A percentile compares a stretch with the other conserved stretches of the same genome.
These are phyloP conservation scores for Drosophila auraria DNA, from an alignment of 1,140 invertebrate genomes.

Conservation along the genomic window DNA sequence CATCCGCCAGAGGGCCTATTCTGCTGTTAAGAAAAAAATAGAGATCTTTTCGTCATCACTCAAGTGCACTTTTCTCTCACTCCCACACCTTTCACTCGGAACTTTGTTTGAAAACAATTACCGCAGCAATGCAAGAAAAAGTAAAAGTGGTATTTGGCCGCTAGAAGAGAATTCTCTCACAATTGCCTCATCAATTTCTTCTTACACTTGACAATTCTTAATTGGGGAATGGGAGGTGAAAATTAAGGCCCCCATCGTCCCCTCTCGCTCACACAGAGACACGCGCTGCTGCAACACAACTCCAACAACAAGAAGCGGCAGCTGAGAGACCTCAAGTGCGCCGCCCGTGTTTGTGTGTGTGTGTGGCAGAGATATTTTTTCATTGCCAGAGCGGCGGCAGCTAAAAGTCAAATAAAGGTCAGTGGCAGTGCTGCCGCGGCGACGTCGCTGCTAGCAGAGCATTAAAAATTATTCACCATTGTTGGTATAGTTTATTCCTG, in stretches of 20 bases:
- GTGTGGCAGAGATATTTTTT: conserved; percentile 74
- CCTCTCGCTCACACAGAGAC: conserved; percentile 14
- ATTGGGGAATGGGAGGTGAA: conserved; percentile 23
- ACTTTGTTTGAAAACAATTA: conserved; percentile 38
- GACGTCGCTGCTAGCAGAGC: conserved; percentile 53
- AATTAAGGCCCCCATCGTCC: conserved; percentile 8
- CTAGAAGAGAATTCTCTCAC: not conserved
- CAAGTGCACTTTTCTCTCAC: conserved; percentile 16
- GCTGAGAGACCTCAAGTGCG: conserved; percentile 33
- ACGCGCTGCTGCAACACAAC: conserved; percentile 38
- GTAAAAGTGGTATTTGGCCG: conserved; percentile 39
- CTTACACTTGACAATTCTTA: conserved; percentile 42
- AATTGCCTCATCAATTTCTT: conserved; percentile 9
- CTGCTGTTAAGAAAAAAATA: not conserved
- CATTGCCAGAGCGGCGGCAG: conserved; percentile 67
- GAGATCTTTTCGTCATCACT: conserved; percentile 13
- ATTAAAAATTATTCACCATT: conserved; percentile 74
- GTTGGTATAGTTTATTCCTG: conserved; percentile 70
- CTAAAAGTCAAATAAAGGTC: conserved; percentile 83
- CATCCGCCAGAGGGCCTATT: conserved; percentile 10
- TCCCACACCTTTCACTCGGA: conserved; percentile 6
- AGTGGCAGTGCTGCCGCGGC: conserved; percentile 63
- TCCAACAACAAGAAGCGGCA: conserved; percentile 29
- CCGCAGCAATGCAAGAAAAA: conserved; percentile 15
- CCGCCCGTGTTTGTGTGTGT: conserved; percentile 38